Evolutionary conservation across 2,113 vertebrate species (phyloP).

Genomic region (Chlamydotis undulata): DNA sequence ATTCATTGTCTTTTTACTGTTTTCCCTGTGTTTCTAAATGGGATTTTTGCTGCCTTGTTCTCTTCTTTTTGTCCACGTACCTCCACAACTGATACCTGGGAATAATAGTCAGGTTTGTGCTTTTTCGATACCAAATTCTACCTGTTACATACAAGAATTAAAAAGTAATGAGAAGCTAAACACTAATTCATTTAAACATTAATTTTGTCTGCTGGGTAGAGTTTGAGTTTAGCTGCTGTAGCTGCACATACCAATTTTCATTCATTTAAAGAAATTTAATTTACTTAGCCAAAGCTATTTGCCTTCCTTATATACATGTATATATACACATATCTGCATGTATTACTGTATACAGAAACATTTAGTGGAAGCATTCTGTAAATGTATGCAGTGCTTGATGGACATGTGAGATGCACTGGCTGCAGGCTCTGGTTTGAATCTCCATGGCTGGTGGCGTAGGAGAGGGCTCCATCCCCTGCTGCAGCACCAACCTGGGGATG

Average conservation of each 20-base stretch:
- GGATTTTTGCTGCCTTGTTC: background rate
- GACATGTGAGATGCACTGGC: background rate
- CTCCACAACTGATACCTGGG: background rate
- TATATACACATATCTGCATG: background rate
- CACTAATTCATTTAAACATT: background rate
- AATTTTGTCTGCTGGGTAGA: background rate
- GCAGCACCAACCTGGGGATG: background rate
- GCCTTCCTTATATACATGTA: background rate
- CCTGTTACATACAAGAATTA: background rate
- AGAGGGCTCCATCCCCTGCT: background rate
- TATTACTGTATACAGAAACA: background rate
- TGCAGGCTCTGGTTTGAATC: background rate
- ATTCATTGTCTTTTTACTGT: background rate
- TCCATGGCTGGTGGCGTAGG: background rate
- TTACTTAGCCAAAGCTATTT: background rate
- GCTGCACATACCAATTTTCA: background rate
- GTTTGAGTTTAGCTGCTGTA: background rate
- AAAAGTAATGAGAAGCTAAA: background rate
- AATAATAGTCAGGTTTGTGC: background rate
- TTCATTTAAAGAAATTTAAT: background rate
- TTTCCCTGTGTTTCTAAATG: background rate
- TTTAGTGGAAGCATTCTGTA: background rate
- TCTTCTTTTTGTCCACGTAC: background rate
- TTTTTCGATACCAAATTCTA: background rate
- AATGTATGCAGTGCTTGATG: background rate